Conservation (phyloP, 2,888 invertebrate genomes). For the Diachrysia chrysitis region DNA sequence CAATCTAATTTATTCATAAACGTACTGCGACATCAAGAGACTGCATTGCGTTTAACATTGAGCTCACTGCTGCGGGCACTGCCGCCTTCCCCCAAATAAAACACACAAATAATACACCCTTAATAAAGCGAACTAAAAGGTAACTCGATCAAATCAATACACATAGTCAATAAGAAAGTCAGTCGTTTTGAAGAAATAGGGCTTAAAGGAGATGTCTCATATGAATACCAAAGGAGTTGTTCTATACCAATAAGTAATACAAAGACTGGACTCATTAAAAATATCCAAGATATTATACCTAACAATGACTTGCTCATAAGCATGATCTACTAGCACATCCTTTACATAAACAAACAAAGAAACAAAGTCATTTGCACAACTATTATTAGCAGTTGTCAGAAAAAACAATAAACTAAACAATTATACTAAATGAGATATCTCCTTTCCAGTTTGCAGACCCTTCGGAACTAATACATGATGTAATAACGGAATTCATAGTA, state of each 20-base stretch:
- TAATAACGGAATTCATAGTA: slow-evolving; percentile 34
- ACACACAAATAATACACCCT: slow-evolving; percentile 85
- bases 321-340: slow-evolving; percentile 49
- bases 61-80: slow-evolving; percentile 93
- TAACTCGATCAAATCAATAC: slow-evolving; percentile 51
- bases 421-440: slow-evolving; percentile 57
- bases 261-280: slow-evolving; percentile 27
- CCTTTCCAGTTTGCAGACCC: slow-evolving; percentile 52
- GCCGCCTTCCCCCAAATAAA: slow-evolving; percentile 91
- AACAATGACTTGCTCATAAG: slow-evolving; percentile 34
- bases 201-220: slow-evolving; percentile 58
- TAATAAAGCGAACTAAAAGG: slow-evolving; percentile 67
- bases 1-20: slow-evolving; percentile 85
- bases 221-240: slow-evolving; percentile 36
- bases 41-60: slow-evolving; percentile 93
- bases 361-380: slow-evolving; percentile 44
- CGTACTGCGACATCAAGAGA: slow-evolving; percentile 89
- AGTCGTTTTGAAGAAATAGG: slow-evolving; percentile 42
- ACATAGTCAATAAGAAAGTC: slow-evolving; percentile 48
- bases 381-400: slow-evolving; percentile 42
- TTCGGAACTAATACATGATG: slow-evolving; percentile 22
- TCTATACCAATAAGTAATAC: slow-evolving; percentile 23
- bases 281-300: slow-evolving; percentile 38
- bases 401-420: slow-evolving; percentile 38
- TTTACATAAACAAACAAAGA: slow-evolving; percentile 46